These are phyloP conservation scores for Hofmannophila pseudospretella DNA, from an alignment of 2,888 invertebrate species.

Conservation along the genomic window DNA sequence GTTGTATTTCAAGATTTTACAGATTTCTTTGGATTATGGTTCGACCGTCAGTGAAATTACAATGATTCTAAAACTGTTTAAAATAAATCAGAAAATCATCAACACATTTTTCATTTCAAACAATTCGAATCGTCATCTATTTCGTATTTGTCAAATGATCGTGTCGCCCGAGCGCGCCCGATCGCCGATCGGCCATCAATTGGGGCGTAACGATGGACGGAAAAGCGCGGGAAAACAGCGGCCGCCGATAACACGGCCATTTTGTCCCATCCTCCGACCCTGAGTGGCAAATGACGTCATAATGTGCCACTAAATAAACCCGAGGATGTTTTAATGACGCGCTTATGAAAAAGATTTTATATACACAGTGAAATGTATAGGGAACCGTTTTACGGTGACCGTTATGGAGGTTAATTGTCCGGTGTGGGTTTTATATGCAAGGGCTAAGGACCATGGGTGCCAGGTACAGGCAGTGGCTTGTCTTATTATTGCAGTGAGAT, in stretches of 20 bases:
- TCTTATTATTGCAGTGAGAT: too few species aligned
- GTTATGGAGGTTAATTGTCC: slow-evolving; percentile 1
- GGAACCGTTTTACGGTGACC: not conserved
- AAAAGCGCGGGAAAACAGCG: slow-evolving; percentile 5
- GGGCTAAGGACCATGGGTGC: not conserved
- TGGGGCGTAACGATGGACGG: slow-evolving; percentile 2
- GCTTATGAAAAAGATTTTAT: slow-evolving; percentile 10
- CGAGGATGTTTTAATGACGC: slow-evolving; percentile 11
- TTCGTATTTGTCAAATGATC: slow-evolving; percentile 6
- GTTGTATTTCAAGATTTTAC: too few species aligned
- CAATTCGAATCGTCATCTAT: slow-evolving; percentile 5
- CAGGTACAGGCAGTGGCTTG: not conserved
- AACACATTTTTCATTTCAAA: not conserved
- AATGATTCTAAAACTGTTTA: too few species aligned
- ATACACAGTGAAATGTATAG: slow-evolving; percentile 5
- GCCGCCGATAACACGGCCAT: slow-evolving; percentile 8
- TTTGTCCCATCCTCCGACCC: slow-evolving; percentile 5
- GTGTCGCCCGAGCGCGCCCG: not conserved
- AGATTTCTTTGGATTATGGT: too few species aligned
- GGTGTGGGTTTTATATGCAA: not conserved
- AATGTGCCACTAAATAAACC: slow-evolving; percentile 13
- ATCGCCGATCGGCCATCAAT: slow-evolving; percentile 6
- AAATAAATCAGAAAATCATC: too few species aligned
- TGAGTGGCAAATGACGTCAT: slow-evolving; percentile 10
- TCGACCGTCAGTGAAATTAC: too few species aligned